Percentiles rank a stretch among this genome's conserved stretches.
These are phyloP conservation scores for Oreochromis grahami DNA, from an alignment of 2,797 vertebrate genomes.

Conservation along the genomic window DNA sequence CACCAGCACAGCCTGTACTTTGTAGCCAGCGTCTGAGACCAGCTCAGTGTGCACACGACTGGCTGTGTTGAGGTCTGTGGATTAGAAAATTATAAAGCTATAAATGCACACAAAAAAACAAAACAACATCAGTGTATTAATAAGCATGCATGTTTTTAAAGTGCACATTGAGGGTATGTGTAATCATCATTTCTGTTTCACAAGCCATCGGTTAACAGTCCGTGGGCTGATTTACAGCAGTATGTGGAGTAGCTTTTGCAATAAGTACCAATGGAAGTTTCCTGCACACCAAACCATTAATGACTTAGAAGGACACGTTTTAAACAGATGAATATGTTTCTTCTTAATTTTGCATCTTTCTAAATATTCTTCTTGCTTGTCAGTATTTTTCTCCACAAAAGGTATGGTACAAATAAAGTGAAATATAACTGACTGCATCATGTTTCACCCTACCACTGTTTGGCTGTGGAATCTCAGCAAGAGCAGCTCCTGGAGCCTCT, in stretches of 20 bases:
- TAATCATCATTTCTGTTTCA: slow-evolving; percentile 8
- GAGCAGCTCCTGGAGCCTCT: slow-evolving; percentile 34
- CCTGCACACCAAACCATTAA: background rate
- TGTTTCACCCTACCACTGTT: slow-evolving; percentile 57
- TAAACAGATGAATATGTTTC: background rate
- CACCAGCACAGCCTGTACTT: slow-evolving; percentile 68
- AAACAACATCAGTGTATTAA: background rate
- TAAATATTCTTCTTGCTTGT: background rate
- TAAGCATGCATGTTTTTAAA: background rate
- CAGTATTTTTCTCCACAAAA: background rate
- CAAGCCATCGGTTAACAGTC: slow-evolving; percentile 10
- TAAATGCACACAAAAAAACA: background rate
- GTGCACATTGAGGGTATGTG: background rate
- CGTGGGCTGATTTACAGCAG: background rate
- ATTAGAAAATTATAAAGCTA: slow-evolving; percentile 1
- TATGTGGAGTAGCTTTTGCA: background rate
- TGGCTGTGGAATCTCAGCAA: slow-evolving; percentile 46
- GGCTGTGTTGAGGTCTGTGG: slow-evolving; percentile 41
- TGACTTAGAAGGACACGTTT: background rate
- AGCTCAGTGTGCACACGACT: slow-evolving; percentile 39
- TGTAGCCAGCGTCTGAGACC: slow-evolving; percentile 57
- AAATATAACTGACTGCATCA: background rate
- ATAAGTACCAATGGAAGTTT: background rate
- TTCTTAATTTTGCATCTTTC: background rate
- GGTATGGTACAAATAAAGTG: background rate